Conservation (phyloP, 2,797 vertebrate genomes). For the Delichon dasypus region DNA sequence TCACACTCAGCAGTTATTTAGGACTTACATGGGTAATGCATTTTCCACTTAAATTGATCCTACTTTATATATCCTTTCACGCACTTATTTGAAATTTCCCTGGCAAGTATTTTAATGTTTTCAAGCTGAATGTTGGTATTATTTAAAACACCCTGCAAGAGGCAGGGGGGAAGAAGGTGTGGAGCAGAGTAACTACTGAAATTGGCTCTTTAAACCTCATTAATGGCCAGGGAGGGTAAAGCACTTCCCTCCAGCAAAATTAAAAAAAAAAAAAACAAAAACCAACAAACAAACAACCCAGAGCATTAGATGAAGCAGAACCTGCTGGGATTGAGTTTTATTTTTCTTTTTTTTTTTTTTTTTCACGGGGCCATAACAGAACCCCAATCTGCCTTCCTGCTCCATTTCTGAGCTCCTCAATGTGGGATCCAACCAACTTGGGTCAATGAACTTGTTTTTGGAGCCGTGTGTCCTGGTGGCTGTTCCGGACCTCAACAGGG, state of each 20-base stretch:
- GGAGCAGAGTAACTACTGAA: conserved; percentile 49
- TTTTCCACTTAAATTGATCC: conserved; percentile 50
- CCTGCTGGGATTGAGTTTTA: conserved; percentile 33
- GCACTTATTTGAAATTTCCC: conserved; percentile 1
- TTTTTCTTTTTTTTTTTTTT: neutral
- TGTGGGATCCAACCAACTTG: conserved; percentile 31
- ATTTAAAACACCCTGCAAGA: conserved; percentile 30
- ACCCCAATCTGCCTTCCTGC: conserved; percentile 3
- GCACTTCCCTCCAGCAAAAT: conserved; percentile 42
- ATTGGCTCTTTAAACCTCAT: conserved; percentile 51
- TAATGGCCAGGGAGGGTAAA: conserved; percentile 33
- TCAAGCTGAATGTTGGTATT: conserved; percentile 13
- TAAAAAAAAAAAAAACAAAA: conserved; percentile 47
- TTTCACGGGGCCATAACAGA: conserved; percentile 36
- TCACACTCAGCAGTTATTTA: conserved; percentile 54
- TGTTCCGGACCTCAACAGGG: neutral
- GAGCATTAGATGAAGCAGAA: neutral
- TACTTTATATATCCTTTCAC: neutral
- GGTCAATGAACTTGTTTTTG: neutral
- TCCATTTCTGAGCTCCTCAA: conserved; percentile 23
- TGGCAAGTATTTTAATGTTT: conserved; percentile 24
- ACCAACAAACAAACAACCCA: too few relatives aligned
- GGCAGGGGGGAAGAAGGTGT: neutral
- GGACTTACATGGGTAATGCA: conserved; percentile 27
- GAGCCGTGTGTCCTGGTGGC: neutral